Conservation (phyloP, 2,113 vertebrate species). For the Cromileptes altivelis region DNA sequence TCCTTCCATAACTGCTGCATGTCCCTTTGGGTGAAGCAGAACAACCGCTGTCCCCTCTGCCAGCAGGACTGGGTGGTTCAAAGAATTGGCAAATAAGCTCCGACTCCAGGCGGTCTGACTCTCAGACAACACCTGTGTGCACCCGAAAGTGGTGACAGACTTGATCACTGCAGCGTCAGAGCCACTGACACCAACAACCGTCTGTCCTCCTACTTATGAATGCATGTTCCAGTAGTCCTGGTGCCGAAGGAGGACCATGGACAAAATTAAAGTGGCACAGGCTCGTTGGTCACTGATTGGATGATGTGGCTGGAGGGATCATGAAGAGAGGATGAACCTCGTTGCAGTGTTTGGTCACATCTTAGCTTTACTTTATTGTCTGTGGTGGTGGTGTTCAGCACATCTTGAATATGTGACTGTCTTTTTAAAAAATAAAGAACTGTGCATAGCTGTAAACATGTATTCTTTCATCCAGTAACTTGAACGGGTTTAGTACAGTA, state of each 20-base stretch:
- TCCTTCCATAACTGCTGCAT: slow-evolving; percentile 99
- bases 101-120: slow-evolving; percentile 9
- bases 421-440: slow-evolving; percentile 66
- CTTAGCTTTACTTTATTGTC: slow-evolving; percentile 54
- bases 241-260: slow-evolving; percentile 41
- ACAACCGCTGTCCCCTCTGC: slow-evolving; percentile 98
- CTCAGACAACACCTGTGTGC: slow-evolving; percentile 26
- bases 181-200: slow-evolving; percentile 12
- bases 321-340: slow-evolving; percentile 26
- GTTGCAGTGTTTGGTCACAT: slow-evolving; percentile 50
- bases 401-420: slow-evolving; percentile 57
- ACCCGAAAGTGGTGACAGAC: slow-evolving; percentile 41
- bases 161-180: slow-evolving; percentile 42
- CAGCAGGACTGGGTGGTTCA: slow-evolving; percentile 99
- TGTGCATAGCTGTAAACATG: slow-evolving; percentile 54
- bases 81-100: slow-evolving; percentile 95
- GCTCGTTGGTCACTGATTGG: neutral
- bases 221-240: slow-evolving; percentile 64
- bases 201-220: slow-evolving; percentile 43
- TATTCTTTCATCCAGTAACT: neutral
- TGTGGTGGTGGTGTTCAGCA: slow-evolving; percentile 48
- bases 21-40: slow-evolving; percentile 99
- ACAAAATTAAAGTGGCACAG: slow-evolving; percentile 39
- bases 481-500: neutral
- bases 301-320: slow-evolving; percentile 10